Evolutionary conservation across 2,888 invertebrate genomes (phyloP).

Genomic region (Craniophora ligustri): DNA sequence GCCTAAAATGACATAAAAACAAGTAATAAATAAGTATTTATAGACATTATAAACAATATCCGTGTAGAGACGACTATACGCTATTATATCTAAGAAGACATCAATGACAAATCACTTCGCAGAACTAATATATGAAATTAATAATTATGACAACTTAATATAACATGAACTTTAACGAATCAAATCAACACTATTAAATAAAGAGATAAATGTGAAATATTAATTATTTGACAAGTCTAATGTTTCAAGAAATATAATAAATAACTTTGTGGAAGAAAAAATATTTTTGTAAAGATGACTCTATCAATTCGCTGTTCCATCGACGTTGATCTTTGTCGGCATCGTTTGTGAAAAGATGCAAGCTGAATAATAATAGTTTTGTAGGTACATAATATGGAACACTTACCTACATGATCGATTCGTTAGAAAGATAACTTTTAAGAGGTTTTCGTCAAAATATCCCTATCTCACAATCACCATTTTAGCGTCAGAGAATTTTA

Average conservation of each 20-base stretch:
- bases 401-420: slow-evolving; percentile 66
- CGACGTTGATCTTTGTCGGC: slow-evolving; percentile 74
- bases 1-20: no score
- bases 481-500: slow-evolving; percentile 3
- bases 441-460: slow-evolving; percentile 18
- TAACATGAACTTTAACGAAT: slow-evolving; percentile 31
- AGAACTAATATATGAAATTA: slow-evolving; percentile 30
- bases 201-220: slow-evolving; percentile 44
- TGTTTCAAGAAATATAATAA: slow-evolving; percentile 31
- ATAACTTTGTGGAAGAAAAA: slow-evolving; percentile 9
- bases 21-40: slow-evolving; percentile 13
- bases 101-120: slow-evolving; percentile 37
- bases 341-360: slow-evolving; percentile 78
- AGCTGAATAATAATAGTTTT: slow-evolving; percentile 77
- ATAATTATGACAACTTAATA: slow-evolving; percentile 45
- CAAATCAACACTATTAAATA: slow-evolving; percentile 44
- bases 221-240: slow-evolving; percentile 37
- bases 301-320: slow-evolving; percentile 57
- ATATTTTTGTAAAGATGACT: slow-evolving; percentile 29
- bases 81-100: slow-evolving; percentile 9
- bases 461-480: slow-evolving; percentile 4
- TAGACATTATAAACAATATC: slow-evolving; percentile 11
- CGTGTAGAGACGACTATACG: slow-evolving; percentile 2
- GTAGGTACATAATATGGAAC: slow-evolving; percentile 64
- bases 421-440: slow-evolving; percentile 51